Evolutionary conservation across 1,140 invertebrate genomes (phyloP).

Genomic region (Trichonephila clavata): DNA sequence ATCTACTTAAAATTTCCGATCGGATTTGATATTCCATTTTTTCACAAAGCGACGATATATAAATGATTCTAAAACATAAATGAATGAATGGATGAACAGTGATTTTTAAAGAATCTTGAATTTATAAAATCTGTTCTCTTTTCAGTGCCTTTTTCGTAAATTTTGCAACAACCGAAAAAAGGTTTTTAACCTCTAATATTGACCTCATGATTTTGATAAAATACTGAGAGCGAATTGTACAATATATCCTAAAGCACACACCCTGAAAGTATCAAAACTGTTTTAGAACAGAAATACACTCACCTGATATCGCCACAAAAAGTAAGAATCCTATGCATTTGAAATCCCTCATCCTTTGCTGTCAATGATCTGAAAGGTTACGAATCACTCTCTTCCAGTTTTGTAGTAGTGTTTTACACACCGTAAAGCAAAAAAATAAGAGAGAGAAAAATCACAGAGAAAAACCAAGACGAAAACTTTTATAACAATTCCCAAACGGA

Average conservation of each 20-base stretch:
- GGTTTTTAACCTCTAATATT: background rate
- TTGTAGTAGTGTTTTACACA: background rate
- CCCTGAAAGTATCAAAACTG: background rate
- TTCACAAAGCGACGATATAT: too few relatives aligned
- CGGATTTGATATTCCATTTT: too few relatives aligned
- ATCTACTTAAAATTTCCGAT: too few relatives aligned
- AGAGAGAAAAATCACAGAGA: background rate
- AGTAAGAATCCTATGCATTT: constrained; percentile 51
- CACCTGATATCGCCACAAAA: constrained; percentile 43
- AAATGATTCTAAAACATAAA: too few relatives aligned
- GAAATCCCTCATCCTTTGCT: constrained; percentile 53
- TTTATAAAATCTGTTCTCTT: too few relatives aligned
- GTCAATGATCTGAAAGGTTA: background rate
- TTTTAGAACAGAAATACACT: background rate
- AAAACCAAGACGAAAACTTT: background rate
- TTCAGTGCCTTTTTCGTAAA: too few relatives aligned
- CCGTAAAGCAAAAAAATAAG: background rate
- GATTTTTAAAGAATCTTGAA: too few relatives aligned
- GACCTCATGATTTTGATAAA: background rate
- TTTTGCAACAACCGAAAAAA: too few relatives aligned
- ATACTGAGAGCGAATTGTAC: background rate
- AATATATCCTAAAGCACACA: background rate
- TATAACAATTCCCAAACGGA: background rate
- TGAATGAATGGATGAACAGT: too few relatives aligned
- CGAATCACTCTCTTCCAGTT: constrained; percentile 30